phyloP scores from a whole-genome alignment of 2,888 invertebrate genomes.

The Brachypalpus laphriformis region DNA sequence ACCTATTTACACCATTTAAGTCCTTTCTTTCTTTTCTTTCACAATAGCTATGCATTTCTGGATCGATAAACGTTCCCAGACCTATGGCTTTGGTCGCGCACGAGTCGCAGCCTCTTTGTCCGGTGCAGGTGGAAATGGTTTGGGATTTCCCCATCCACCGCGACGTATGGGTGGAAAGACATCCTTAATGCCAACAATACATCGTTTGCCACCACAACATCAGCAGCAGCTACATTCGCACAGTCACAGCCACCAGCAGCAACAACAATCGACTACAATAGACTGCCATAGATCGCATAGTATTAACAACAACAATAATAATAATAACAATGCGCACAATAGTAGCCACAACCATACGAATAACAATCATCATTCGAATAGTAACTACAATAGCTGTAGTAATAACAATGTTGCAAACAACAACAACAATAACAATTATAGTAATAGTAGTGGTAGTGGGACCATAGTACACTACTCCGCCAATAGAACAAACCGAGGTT shows the following conservation, averaged over 20 bases:
- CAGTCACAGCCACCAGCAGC: slow-evolving; percentile 74
- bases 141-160: slow-evolving; percentile 83
- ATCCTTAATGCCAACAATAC: slow-evolving; percentile 85
- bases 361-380: slow-evolving; percentile 65
- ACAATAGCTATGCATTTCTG: slow-evolving; percentile 90
- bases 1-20: no score
- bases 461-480: slow-evolving; percentile 74
- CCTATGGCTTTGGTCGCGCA: slow-evolving; percentile 89
- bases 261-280: slow-evolving; percentile 74
- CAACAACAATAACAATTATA: slow-evolving; percentile 64
- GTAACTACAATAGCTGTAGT: slow-evolving; percentile 60
- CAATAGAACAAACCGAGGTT: slow-evolving; percentile 52
- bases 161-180: slow-evolving; percentile 83
- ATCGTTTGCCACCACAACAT: slow-evolving; percentile 86
- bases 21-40: no score
- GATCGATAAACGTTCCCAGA: slow-evolving; percentile 92
- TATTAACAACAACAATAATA: slow-evolving; percentile 74
- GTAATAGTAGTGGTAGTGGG: slow-evolving; percentile 76
- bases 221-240: slow-evolving; percentile 62
- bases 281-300: slow-evolving; percentile 75
- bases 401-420: slow-evolving; percentile 74
- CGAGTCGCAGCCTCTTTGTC: slow-evolving; percentile 88
- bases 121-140: slow-evolving; percentile 84
- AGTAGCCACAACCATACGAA: slow-evolving; percentile 64
- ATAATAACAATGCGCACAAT: slow-evolving; percentile 69